Percentiles rank a stretch among this genome's conserved stretches.
Conservation (phyloP, 2,113 vertebrate species). For the Calyptomena viridis region DNA sequence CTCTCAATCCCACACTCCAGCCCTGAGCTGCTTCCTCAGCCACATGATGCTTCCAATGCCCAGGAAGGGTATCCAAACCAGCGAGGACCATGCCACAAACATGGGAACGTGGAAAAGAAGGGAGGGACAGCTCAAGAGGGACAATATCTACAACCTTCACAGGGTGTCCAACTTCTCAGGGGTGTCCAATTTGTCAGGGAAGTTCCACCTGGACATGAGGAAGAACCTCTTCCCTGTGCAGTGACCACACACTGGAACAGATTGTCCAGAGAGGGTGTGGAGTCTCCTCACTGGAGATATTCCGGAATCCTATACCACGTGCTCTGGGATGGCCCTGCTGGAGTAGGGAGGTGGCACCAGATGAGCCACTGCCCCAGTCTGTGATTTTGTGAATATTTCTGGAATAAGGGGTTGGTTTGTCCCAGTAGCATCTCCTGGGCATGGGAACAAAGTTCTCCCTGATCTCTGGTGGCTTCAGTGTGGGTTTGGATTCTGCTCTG, state of each 20-base stretch:
- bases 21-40: background rate
- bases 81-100: rapidly evolving
- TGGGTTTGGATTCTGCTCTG: background rate
- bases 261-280: background rate
- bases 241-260: rapidly evolving
- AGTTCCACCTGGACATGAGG: background rate
- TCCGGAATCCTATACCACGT: background rate
- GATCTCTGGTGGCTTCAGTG: background rate
- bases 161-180: background rate
- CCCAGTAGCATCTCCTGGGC: background rate
- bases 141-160: background rate
- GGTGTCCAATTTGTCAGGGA: background rate
- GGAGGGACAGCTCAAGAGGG: background rate
- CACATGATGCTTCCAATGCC: background rate
- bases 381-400: background rate
- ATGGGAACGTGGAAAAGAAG: background rate
- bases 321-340: background rate
- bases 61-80: background rate
- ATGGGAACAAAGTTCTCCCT: background rate
- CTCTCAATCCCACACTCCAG: background rate
- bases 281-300: background rate
- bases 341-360: background rate
- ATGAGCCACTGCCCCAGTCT: rapidly evolving
- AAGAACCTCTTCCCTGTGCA: background rate
- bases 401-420: background rate